These are phyloP conservation scores for Peromyscus californicus DNA, from an alignment of 2,113 vertebrate species.

Conservation along the genomic window DNA sequence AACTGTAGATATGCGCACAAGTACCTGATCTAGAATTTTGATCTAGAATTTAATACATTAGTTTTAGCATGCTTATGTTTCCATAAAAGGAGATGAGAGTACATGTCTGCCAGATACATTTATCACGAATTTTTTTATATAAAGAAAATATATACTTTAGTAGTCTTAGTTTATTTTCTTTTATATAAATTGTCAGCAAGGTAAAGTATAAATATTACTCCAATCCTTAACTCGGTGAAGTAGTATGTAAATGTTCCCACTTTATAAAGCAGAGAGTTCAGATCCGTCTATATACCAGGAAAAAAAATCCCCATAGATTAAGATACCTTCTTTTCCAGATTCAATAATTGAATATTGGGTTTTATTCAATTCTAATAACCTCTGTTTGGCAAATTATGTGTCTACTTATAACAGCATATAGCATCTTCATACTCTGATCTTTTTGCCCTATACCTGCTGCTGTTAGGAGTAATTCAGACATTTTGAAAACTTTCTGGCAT, in stretches of 20 bases:
- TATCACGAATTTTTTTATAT: background rate
- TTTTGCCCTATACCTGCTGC: background rate
- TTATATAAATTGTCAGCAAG: background rate
- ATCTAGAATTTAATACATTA: background rate
- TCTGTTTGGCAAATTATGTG: background rate
- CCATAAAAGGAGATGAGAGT: background rate
- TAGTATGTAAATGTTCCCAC: background rate
- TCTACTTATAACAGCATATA: background rate
- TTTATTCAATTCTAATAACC: background rate
- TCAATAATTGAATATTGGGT: background rate
- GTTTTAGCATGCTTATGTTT: background rate
- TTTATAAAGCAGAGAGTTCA: background rate
- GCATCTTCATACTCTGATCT: background rate
- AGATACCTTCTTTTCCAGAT: background rate
- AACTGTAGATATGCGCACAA: background rate
- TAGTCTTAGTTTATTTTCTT: background rate
- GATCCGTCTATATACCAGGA: background rate
- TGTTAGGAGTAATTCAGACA: background rate
- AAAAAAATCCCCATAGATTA: background rate
- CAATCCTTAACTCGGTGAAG: background rate
- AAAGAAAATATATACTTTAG: background rate
- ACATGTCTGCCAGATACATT: background rate
- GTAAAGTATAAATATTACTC: background rate
- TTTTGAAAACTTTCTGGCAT: background rate
- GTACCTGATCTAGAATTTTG: background rate